Conservation (phyloP, 2,888 invertebrate species). For the Gymnocheta viridis region DNA sequence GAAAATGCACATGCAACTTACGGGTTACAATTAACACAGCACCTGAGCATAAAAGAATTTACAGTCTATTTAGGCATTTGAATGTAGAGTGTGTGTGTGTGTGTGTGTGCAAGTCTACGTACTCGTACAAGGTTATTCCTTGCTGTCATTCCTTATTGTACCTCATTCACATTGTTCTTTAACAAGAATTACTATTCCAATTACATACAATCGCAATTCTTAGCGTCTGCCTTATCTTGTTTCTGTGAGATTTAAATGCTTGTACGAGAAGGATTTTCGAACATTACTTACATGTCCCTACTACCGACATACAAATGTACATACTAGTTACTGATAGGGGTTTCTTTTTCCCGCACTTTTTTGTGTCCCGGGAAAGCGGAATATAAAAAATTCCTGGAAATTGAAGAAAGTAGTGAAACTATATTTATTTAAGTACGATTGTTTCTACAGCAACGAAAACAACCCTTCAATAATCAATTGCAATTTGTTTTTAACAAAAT, state of each 20-base stretch:
- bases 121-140: slow-evolving; percentile 36
- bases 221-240: slow-evolving; percentile 37
- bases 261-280: neutral
- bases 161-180: neutral
- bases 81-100: neutral
- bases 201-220: slow-evolving; percentile 44
- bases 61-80: neutral
- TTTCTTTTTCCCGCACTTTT: too few species aligned
- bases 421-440: too few species aligned
- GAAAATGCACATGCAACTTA: too few species aligned
- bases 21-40: neutral
- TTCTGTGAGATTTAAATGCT: slow-evolving; percentile 26
- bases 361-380: too few species aligned
- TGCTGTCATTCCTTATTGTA: slow-evolving; percentile 5
- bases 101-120: neutral
- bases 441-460: too few species aligned
- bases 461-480: too few species aligned
- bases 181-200: slow-evolving; percentile 54
- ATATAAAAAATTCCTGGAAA: too few species aligned
- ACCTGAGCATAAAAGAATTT: slow-evolving; percentile 42
- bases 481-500: too few species aligned
- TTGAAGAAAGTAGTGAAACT: too few species aligned
- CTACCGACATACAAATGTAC: neutral
- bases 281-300: slow-evolving; percentile 1
- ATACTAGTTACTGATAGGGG: slow-evolving; percentile 23